Evolutionary conservation across 1,140 invertebrate species (phyloP).

Genomic region (Magallana ariakensis): DNA sequence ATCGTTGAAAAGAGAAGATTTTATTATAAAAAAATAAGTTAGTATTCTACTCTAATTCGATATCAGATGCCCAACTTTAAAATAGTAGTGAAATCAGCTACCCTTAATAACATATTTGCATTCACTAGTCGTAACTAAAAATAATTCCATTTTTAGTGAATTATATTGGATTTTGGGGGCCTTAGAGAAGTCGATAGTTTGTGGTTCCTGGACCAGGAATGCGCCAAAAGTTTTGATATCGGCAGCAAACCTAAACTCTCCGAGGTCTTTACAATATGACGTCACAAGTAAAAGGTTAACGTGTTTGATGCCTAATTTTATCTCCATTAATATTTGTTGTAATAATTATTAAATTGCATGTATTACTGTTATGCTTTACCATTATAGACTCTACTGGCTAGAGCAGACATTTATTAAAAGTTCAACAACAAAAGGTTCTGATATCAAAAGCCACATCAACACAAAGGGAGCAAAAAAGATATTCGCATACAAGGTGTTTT

Average conservation of each 20-base stretch:
- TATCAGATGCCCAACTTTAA: too few species aligned
- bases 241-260: background rate
- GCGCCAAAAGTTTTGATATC: background rate
- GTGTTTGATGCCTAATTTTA: background rate
- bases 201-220: background rate
- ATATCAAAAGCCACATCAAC: background rate
- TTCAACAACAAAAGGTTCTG: background rate
- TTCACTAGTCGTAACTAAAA: too few species aligned
- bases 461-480: background rate
- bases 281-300: background rate
- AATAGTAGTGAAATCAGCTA: too few species aligned
- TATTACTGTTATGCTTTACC: too few species aligned
- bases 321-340: background rate
- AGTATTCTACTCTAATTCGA: too few species aligned
- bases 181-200: background rate
- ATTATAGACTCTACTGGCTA: background rate
- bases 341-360: background rate
- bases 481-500: background rate
- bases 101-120: too few species aligned
- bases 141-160: background rate
- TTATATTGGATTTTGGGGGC: background rate
- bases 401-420: background rate
- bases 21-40: too few species aligned
- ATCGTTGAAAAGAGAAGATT: too few species aligned
- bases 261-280: background rate